A percentile compares a stretch with the other conserved stretches of the same genome.
These are phyloP conservation scores for Lamprologus ornatipinnis DNA, from an alignment of 2,113 vertebrate genomes.

Conservation along the genomic window DNA sequence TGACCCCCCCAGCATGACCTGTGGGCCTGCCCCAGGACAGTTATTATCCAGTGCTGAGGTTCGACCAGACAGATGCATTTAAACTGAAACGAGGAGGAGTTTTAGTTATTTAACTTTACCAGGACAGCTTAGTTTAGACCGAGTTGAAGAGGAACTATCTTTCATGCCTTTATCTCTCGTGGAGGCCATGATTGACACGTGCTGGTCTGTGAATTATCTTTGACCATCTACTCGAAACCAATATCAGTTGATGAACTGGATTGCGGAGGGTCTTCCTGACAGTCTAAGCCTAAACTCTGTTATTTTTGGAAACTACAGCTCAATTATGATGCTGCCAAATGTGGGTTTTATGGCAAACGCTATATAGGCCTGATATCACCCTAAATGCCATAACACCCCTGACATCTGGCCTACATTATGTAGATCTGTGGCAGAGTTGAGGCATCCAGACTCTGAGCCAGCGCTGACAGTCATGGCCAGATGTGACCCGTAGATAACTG, in stretches of 20 bases:
- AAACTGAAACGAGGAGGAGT: fast-evolving
- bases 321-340: neutral
- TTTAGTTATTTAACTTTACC: neutral
- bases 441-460: neutral
- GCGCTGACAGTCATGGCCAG: neutral
- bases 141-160: neutral
- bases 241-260: neutral
- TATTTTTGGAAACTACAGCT: neutral
- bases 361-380: neutral
- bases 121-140: fast-evolving
- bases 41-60: neutral
- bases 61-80: neutral
- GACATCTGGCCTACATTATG: neutral
- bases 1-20: neutral
- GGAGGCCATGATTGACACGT: neutral
- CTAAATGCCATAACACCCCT: neutral
- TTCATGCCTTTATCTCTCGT: neutral
- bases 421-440: neutral
- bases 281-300: neutral
- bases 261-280: neutral
- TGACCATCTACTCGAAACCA: neutral
- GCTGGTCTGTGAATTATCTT: neutral
- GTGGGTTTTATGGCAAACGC: neutral
- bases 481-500: neutral
- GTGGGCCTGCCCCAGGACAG: neutral